A percentile compares a stretch with the other conserved stretches of the same genome.
Conservation (phyloP, 2,113 vertebrate genomes). For the Chloroceryle aenea region DNA sequence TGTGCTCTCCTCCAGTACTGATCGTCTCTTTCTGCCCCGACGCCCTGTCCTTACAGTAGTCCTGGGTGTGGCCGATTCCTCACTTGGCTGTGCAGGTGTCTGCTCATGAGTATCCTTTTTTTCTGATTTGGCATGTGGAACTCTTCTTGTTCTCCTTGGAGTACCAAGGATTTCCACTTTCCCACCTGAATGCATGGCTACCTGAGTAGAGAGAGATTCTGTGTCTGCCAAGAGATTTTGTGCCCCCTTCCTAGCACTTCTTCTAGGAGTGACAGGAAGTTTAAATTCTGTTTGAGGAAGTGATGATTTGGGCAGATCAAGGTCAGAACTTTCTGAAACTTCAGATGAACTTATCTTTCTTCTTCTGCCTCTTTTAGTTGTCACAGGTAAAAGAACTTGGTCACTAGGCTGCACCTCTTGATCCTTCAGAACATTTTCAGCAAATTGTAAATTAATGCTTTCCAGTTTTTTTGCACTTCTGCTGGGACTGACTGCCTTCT, state of each 20-base stretch:
- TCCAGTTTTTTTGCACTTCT: constrained; percentile 74
- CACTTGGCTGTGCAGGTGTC: neutral
- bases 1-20: neutral
- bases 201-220: neutral
- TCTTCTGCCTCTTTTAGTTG: constrained; percentile 74
- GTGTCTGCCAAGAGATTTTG: neutral
- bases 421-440: constrained; percentile 58
- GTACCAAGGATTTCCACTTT: neutral
- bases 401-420: constrained; percentile 44
- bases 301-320: neutral
- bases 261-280: constrained; percentile 57
- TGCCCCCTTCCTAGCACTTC: constrained; percentile 64
- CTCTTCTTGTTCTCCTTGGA: constrained; percentile 55
- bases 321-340: constrained; percentile 39
- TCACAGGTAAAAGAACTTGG: constrained; percentile 9
- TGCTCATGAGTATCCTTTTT: neutral
- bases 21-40: constrained; percentile 34
- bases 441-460: constrained; percentile 45
- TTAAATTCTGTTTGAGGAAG: constrained; percentile 32
- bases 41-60: constrained; percentile 2
- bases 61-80: neutral
- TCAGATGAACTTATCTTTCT: constrained; percentile 13
- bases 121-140: neutral
- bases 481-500: constrained; percentile 48
- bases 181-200: neutral